Conservation (phyloP, 23 tunicate genomes). For the Oikopleura vanhoeffeni region DNA sequence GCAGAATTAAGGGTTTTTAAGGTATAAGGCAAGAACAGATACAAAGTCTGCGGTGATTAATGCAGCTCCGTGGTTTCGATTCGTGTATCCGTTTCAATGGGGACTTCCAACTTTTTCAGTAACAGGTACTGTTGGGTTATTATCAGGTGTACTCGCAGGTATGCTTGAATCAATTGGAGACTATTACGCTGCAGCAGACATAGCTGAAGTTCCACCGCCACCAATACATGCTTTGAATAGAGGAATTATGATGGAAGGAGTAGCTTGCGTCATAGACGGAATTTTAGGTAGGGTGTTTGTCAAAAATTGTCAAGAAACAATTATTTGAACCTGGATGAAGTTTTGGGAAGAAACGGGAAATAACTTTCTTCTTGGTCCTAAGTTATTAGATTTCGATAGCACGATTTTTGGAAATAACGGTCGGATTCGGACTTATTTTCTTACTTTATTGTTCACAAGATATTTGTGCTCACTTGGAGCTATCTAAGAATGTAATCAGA, state of each 20-base stretch:
- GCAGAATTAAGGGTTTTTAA: background rate
- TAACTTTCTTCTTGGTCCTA: no score
- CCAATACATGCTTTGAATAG: slow-evolving; percentile 73
- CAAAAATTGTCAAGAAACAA: no score
- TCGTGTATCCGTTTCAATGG: slow-evolving; percentile 91
- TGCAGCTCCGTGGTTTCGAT: slow-evolving; percentile 29
- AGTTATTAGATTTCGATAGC: no score
- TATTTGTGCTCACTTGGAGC: no score
- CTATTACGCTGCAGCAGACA: slow-evolving; percentile 70
- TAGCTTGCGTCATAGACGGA: slow-evolving; percentile 49
- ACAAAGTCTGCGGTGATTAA: background rate
- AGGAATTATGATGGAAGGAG: slow-evolving; percentile 66
- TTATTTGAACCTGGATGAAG: no score
- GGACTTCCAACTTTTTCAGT: slow-evolving; percentile 50
- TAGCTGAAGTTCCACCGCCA: slow-evolving; percentile 42
- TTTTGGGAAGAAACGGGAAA: no score
- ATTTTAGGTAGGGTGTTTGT: no score
- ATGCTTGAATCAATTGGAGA: slow-evolving; percentile 74
- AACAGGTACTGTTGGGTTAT: slow-evolving; percentile 60
- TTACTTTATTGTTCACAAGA: no score
- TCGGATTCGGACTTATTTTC: no score
- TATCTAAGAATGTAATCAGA: no score
- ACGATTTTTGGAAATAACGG: no score
- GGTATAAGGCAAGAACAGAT: background rate
- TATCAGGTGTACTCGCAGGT: slow-evolving; percentile 54